Base-by-base conservation (phyloP, 2,113 vertebrate genomes). In the pig (Sus scrofa) region DNA sequence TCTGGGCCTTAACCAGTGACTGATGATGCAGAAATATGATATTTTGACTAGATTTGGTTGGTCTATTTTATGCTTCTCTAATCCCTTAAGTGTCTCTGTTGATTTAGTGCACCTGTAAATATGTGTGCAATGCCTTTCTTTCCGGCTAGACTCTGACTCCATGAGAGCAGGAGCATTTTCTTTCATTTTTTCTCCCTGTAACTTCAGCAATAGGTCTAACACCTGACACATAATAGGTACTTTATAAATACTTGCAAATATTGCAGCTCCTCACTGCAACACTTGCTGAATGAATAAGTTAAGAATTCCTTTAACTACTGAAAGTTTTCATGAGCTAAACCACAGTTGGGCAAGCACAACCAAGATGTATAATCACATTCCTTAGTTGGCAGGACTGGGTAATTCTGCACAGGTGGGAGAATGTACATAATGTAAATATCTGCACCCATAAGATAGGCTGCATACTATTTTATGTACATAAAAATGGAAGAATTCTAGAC, bases 191-290 rank as follows among this genome's bases (percentile, higher is more conserved):
- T 60, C 30, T 60, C 15, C 74, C 22, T 84, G 9, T 68, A 52
- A 18, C 7, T 11, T 81, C 27, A 90, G 18, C 58, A 86, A 19
- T 24, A n/a, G 14, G 13, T 16, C 75, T 52, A 50, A 71, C 67
- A 4, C 14, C 58, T 13, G 22, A 88, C 6, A 58, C 6, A 83
- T 63, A 58, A 20, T 75, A 87, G 65, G 26, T n/a, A 6, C 60
- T 90, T 96, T 84, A 56, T 37, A 84, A 94, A 86, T 95, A 60
- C 86, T 77, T 58, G 11, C 82, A n/a, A n/a, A n/a, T n/a, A n/a
- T n/a, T n/a, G n/a, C n/a, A n/a, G n/a, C n/a, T n/a, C n/a, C n/a
- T n/a, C n/a, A n/a, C n/a, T n/a, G n/a, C n/a, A 94, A 86, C 93
- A 60, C 86, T 77, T 58, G 11, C 82, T 81, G 52, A 50, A 34